Evolutionary conservation across 2,888 invertebrate species (phyloP).

Genomic region (Cylloceria caligata): DNA sequence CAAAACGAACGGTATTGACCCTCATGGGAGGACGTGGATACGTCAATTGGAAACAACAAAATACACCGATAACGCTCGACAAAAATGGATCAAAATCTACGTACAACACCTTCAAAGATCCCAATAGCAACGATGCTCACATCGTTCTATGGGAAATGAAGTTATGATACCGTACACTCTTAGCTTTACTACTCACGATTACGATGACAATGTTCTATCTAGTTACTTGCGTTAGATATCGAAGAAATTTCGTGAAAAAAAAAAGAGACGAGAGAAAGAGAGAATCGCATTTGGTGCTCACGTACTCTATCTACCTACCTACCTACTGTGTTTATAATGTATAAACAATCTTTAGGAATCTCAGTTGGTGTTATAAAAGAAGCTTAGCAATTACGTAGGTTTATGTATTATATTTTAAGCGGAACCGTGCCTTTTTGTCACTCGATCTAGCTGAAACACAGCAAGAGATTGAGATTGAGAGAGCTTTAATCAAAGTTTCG

Average conservation of each 20-base stretch:
- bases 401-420: constrained; percentile 61
- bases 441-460: constrained; percentile 41
- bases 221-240: constrained; percentile 11
- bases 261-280: neutral
- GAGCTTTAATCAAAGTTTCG: constrained; percentile 67
- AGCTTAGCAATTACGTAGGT: constrained; percentile 8
- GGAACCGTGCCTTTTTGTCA: constrained; percentile 60
- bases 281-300: constrained; percentile 59
- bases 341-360: constrained; percentile 64
- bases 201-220: constrained; percentile 1
- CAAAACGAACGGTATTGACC: constrained; percentile 91
- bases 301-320: constrained; percentile 39
- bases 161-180: constrained; percentile 86
- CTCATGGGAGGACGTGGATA: constrained; percentile 96
- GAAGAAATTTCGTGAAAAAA: neutral
- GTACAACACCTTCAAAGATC: constrained; percentile 86
- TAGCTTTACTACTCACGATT: neutral
- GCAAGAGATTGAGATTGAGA: constrained; percentile 32
- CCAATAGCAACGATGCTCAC: constrained; percentile 94
- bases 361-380: constrained; percentile 54
- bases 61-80: constrained; percentile 85
- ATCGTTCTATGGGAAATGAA: constrained; percentile 96
- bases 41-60: constrained; percentile 92
- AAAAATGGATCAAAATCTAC: constrained; percentile 79
- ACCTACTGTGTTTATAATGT: constrained; percentile 59